phyloP scores from a whole-genome alignment of 2,113 vertebrate genomes.

The Catharus bicknelli region DNA sequence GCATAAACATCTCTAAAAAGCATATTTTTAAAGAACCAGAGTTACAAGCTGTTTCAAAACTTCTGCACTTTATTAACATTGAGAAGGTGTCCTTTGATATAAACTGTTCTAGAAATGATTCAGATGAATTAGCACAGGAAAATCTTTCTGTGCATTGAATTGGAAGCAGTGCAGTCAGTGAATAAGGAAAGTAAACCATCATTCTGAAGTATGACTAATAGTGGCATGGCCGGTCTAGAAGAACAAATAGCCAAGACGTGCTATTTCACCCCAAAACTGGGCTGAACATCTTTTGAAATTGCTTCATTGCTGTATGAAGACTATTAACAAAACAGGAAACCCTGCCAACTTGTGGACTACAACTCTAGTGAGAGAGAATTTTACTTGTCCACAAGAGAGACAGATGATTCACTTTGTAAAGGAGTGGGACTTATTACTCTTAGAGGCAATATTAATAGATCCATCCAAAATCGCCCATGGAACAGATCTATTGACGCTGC shows the following conservation, averaged over 20 bases:
- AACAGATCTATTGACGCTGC: slow-evolving; percentile 23
- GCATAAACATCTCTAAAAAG: slow-evolving; percentile 8
- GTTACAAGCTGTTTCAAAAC: neutral
- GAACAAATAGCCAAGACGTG: slow-evolving; percentile 54
- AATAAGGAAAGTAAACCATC: slow-evolving; percentile 64
- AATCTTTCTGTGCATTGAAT: slow-evolving; percentile 41
- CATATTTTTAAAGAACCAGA: neutral
- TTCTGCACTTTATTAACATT: slow-evolving; percentile 42
- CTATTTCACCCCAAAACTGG: slow-evolving; percentile 44
- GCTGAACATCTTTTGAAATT: slow-evolving; percentile 25
- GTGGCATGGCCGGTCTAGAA: slow-evolving; percentile 44
- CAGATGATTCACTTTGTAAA: slow-evolving; percentile 49
- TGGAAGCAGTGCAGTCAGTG: slow-evolving; percentile 34
- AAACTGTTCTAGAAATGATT: slow-evolving; percentile 45
- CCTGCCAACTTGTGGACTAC: slow-evolving; percentile 16
- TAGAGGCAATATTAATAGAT: slow-evolving; percentile 47
- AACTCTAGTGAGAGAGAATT: slow-evolving; percentile 13
- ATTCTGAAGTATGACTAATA: slow-evolving; percentile 53
- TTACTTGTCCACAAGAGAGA: slow-evolving; percentile 24
- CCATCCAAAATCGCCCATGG: slow-evolving; percentile 8
- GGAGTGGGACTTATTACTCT: slow-evolving; percentile 30
- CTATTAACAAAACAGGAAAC: slow-evolving; percentile 20
- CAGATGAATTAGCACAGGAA: slow-evolving; percentile 61
- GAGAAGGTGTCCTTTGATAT: slow-evolving; percentile 42
- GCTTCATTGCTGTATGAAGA: slow-evolving; percentile 19